A percentile compares a stretch with the other conserved stretches of the same genome.
These are phyloP conservation scores for Macrobrachium rosenbergii DNA, from an alignment of 1,140 invertebrate species.

Conservation along the genomic window DNA sequence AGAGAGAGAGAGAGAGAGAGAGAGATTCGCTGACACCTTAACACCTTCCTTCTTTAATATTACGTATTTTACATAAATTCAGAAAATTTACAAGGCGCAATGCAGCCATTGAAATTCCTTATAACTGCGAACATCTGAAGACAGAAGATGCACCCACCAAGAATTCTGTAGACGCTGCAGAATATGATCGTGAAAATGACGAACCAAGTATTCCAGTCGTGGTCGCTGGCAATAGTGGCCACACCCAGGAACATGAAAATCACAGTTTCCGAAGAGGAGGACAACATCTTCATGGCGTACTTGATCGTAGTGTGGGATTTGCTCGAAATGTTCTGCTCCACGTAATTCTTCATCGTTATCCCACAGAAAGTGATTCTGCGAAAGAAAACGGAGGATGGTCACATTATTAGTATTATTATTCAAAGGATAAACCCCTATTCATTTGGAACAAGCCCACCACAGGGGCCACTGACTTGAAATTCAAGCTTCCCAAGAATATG, in stretches of 20 bases:
- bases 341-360: slow-evolving; percentile 99
- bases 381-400: slow-evolving; percentile 47
- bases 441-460: no score
- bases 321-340: slow-evolving; percentile 96
- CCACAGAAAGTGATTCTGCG: slow-evolving; percentile 97
- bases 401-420: slow-evolving; percentile 2
- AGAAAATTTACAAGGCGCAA: no score
- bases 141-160: slow-evolving; percentile 78
- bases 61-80: no score
- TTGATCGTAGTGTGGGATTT: slow-evolving; percentile 98
- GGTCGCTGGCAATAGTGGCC: slow-evolving; percentile 92
- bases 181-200: slow-evolving; percentile 93
- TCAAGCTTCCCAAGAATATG: no score
- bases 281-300: slow-evolving; percentile 98
- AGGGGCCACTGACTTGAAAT: no score
- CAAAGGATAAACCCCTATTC: no score
- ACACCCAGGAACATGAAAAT: slow-evolving; percentile 99
- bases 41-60: no score
- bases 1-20: slow-evolving; percentile 11
- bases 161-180: slow-evolving; percentile 91
- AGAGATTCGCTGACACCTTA: not conserved
- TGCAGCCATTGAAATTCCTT: no score
- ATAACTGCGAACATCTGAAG: no score
- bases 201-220: slow-evolving; percentile 97
- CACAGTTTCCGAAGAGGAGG: slow-evolving; percentile 96